Evolutionary conservation across 2,888 invertebrate genomes (phyloP).

Genomic region (Apotomis turbidana): DNA sequence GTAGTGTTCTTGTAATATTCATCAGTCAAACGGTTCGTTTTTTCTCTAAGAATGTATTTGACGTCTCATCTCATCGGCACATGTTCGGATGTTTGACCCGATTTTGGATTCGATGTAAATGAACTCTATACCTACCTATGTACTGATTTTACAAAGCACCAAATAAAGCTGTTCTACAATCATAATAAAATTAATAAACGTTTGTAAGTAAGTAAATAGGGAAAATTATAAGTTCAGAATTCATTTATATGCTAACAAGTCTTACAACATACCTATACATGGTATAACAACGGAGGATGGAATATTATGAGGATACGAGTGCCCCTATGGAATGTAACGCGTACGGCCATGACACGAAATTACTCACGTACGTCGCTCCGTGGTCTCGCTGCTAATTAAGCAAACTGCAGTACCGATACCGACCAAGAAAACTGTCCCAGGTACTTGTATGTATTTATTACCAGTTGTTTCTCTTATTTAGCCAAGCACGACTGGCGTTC

Average conservation of each 20-base stretch:
- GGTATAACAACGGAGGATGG: constrained; percentile 11
- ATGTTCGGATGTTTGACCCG: no score
- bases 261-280: neutral
- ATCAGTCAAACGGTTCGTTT: no score
- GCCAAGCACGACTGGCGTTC: constrained; percentile 23
- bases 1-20: no score
- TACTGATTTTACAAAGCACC: no score
- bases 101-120: no score
- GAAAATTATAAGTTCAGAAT: no score
- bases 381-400: constrained; percentile 35
- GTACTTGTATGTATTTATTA: constrained; percentile 9
- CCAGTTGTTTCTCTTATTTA: constrained; percentile 34
- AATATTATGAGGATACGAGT: constrained; percentile 34
- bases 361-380: constrained; percentile 24
- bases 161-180: no score
- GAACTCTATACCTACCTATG: no score
- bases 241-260: neutral
- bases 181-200: no score
- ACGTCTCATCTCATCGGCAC: no score
- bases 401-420: constrained; percentile 7
- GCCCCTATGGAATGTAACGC: constrained; percentile 32
- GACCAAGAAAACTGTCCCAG: constrained; percentile 36
- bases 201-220: no score
- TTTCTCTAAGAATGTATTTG: no score
- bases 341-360: constrained; percentile 40